phyloP scores from a whole-genome alignment of 2,888 invertebrate species.

The Parelbella ahira region DNA sequence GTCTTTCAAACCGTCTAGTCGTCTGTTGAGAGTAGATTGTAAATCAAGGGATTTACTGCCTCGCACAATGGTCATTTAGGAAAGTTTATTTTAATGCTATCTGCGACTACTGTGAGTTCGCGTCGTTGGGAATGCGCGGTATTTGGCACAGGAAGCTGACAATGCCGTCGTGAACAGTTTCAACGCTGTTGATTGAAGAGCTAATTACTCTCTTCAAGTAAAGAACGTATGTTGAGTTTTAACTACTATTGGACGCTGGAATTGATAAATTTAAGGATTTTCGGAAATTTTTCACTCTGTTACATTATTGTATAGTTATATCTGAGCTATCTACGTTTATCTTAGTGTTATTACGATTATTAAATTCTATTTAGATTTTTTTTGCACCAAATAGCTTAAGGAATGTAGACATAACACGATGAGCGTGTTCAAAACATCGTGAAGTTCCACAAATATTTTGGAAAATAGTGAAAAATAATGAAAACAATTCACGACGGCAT shows the following conservation, averaged over 20 bases:
- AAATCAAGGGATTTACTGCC: slow-evolving; percentile 46
- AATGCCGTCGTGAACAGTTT: neutral
- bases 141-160: slow-evolving; percentile 33
- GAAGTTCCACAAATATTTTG: no score
- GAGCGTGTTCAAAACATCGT: no score
- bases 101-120: slow-evolving; percentile 30
- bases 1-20: slow-evolving; percentile 35
- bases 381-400: no score
- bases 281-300: neutral
- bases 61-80: slow-evolving; percentile 35
- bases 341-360: no score
- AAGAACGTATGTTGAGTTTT: no score
- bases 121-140: slow-evolving; percentile 33
- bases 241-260: no score
- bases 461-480: no score
- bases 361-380: no score
- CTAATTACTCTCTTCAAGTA: neutral
- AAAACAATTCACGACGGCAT: no score
- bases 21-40: slow-evolving; percentile 34
- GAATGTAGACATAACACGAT: no score
- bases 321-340: no score
- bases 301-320: neutral
- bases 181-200: neutral
- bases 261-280: no score
- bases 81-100: slow-evolving; percentile 41